Base-by-base conservation (phyloP, 2,797 vertebrate genomes). In the Eupleurogrammus muticus region DNA sequence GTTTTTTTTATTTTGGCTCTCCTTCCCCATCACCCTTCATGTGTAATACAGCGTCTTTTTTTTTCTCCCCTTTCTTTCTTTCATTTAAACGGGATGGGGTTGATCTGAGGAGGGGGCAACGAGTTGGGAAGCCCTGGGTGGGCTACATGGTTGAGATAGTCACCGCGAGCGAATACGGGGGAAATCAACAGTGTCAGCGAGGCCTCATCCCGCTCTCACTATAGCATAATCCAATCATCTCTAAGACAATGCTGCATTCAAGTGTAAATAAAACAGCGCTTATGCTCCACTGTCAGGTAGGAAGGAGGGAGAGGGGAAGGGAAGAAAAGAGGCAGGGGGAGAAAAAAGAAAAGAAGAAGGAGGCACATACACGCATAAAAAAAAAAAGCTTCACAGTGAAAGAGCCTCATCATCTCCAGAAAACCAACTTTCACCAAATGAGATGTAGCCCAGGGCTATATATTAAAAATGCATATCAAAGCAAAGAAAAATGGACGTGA, bases 381-480 rank as follows among this genome's bases (percentile, higher is more conserved):
- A 85, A 71, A 83, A 84, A 94, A 92, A 82, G 86, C 86, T 94
- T 89, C 93, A 92, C 92, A 94, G 94, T 94, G 94, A 96, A n/a
- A 96, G 94, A 95, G 94, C 91, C 93, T 96, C 94, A 94, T 95
- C 96, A 95, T 95, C 95, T 95, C 93, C 92, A 92, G 93, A 93
- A 94, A 95, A 94, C 86, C 90, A 95, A 95, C 91, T 94, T 94
- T 95, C 95, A 93, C 94, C 96, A 97, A 97, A 97, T 96, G 96
- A 97, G 96, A 95, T 95, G 93, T 95, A 95, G 96, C 97, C 96
- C 79, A 63, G 84, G 95, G 96, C 96, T 91, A 92, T 90, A 90
- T 95, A 97, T 98, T 97, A 97, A 98, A 98, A 97, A 97, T 98
- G 96, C 96, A 98, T 96, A 97, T 97, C 96, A 98, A 97, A 97